Evolutionary conservation across 2,888 invertebrate species (phyloP).

Genomic region (Epinotia demarniana): DNA sequence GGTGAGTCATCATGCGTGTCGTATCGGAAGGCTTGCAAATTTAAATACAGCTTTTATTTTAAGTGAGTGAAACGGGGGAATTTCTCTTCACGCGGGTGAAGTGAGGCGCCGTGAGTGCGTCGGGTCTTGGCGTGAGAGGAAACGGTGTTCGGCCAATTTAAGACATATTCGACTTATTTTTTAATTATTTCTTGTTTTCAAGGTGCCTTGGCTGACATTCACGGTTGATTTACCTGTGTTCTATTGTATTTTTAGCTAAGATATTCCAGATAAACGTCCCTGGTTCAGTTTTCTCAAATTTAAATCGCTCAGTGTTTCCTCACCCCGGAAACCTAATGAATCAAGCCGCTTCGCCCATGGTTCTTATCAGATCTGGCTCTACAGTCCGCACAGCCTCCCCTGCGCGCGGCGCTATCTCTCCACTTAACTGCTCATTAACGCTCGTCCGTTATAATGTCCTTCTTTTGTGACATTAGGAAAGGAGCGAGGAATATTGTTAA

Average conservation of each 20-base stretch:
- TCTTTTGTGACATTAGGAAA: conserved; percentile 16
- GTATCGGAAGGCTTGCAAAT: conserved; percentile 6
- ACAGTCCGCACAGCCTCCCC: conserved; percentile 14
- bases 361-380: conserved; percentile 30
- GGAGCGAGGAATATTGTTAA: conserved; percentile 7
- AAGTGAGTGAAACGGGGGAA: conserved; percentile 7
- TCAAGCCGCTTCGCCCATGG: conserved; percentile 22
- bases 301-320: neutral
- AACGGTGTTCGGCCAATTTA: neutral
- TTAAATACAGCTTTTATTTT: conserved; percentile 19
- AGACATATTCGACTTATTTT: neutral
- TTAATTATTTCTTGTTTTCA: neutral
- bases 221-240: neutral
- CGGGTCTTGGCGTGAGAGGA: neutral
- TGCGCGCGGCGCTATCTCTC: conserved; percentile 35
- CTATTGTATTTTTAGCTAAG: neutral
- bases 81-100: conserved; percentile 10
- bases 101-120: conserved; percentile 3
- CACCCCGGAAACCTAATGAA: conserved; percentile 22
- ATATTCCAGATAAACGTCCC: neutral
- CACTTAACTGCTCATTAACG: conserved; percentile 43
- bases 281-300: neutral
- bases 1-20: conserved; percentile 1
- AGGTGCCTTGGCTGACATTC: neutral
- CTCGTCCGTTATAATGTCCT: conserved; percentile 30